Conservation (phyloP, 2,113 vertebrate species). For the Leptosomus discolor region DNA sequence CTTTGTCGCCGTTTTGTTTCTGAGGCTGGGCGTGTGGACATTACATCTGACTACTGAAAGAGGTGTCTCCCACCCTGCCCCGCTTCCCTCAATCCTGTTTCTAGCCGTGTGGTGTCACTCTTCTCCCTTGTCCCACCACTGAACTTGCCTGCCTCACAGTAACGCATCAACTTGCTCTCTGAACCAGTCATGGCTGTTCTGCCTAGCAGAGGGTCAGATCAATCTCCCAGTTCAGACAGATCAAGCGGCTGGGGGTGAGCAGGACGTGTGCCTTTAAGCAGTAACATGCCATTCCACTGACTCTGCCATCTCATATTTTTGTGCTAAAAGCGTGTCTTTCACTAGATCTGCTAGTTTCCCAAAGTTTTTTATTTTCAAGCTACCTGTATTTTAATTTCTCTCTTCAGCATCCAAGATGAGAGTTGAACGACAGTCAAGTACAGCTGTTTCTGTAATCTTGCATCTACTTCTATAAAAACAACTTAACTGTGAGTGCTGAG, state of each 20-base stretch:
- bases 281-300: not conserved
- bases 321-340: not conserved
- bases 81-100: accelerated
- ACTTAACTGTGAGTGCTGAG: not conserved
- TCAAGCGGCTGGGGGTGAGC: not conserved
- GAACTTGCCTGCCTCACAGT: not conserved
- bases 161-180: not conserved
- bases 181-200: not conserved
- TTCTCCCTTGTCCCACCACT: not conserved
- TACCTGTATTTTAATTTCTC: not conserved
- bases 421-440: not conserved
- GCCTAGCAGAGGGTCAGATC: not conserved
- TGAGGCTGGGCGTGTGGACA: not conserved
- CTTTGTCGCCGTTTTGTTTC: not conserved
- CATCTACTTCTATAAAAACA: not conserved
- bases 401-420: not conserved
- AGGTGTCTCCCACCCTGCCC: not conserved
- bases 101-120: not conserved
- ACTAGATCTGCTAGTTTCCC: not conserved
- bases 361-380: not conserved
- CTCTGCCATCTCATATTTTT: not conserved
- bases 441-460: not conserved
- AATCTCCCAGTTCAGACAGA: not conserved
- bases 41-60: accelerated
- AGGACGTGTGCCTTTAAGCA: not conserved